These are phyloP conservation scores for Torymus texanus DNA, from an alignment of 2,888 invertebrate species.

Conservation along the genomic window DNA sequence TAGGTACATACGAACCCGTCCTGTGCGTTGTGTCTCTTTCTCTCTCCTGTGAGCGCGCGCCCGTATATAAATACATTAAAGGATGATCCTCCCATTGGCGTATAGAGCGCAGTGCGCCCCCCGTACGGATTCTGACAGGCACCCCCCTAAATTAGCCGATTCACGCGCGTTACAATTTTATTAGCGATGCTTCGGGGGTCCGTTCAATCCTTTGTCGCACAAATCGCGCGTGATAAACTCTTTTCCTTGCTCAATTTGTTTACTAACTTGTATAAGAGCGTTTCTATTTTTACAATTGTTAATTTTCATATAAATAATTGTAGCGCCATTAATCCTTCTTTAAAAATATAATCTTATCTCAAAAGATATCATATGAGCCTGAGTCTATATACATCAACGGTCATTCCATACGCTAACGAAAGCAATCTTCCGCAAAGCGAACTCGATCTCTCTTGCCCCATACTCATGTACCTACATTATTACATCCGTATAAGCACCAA, in stretches of 20 bases:
- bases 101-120: background rate
- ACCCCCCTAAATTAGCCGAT: slow-evolving; percentile 51
- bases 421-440: no score
- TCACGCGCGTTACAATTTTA: slow-evolving; percentile 11
- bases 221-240: background rate
- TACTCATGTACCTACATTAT: no score
- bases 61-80: slow-evolving; percentile 75
- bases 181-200: background rate
- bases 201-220: background rate
- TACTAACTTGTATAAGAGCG: background rate
- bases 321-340: no score
- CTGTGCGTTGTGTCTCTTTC: slow-evolving; percentile 49
- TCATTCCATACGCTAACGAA: no score
- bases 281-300: no score
- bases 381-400: no score
- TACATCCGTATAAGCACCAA: no score
- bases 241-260: background rate
- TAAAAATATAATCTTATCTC: no score
- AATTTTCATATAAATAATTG: no score
- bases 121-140: background rate
- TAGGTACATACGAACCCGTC: slow-evolving; percentile 30
- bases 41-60: slow-evolving; percentile 59
- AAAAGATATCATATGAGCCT: no score
- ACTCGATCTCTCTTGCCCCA: no score
- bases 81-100: slow-evolving; percentile 71